phyloP scores from a whole-genome alignment of 2,888 invertebrate species.

The Temnothorax ravouxi region DNA sequence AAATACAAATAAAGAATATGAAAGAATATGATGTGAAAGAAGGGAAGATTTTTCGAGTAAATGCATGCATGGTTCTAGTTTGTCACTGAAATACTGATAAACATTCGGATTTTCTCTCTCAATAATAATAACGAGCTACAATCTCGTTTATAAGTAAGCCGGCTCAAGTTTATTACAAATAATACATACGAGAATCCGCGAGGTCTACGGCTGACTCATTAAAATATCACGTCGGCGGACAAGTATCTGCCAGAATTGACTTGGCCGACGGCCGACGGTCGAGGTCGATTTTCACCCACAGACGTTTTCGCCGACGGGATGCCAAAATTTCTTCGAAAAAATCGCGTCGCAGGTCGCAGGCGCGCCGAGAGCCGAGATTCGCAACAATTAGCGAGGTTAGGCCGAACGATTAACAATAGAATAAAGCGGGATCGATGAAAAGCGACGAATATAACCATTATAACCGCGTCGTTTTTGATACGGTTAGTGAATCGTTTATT shows the following conservation, averaged over 20 bases:
- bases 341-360: background rate
- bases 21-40: too few relatives aligned
- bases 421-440: background rate
- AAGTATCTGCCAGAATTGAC: background rate
- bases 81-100: background rate
- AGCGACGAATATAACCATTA: background rate
- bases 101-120: background rate
- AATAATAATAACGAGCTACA: background rate
- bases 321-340: constrained; percentile 1
- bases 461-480: too few relatives aligned
- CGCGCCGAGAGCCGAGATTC: background rate
- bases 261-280: background rate
- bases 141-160: background rate
- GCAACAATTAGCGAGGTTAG: background rate
- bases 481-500: too few relatives aligned
- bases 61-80: background rate
- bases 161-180: background rate
- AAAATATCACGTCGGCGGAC: background rate
- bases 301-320: background rate
- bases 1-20: too few relatives aligned
- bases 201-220: background rate
- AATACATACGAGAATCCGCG: background rate
- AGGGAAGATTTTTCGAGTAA: background rate
- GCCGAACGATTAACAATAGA: background rate
- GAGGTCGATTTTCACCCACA: background rate